Conservation (phyloP, 2,113 vertebrate genomes). For the Poeciliopsis turrubarensis region DNA sequence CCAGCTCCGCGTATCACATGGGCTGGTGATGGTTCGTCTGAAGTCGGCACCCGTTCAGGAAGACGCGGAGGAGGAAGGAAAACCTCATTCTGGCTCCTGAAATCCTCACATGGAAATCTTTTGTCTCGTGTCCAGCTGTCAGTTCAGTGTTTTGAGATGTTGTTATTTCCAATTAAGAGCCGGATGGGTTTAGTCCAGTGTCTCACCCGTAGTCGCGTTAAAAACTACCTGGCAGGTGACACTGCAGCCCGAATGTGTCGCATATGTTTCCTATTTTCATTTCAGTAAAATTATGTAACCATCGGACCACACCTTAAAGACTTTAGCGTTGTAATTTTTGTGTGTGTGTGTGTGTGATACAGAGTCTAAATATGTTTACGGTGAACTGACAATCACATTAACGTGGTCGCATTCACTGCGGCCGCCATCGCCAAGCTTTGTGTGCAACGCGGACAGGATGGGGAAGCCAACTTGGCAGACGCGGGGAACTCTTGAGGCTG, state of each 20-base stretch:
- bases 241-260: constrained; percentile 2
- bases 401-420: constrained; percentile 57
- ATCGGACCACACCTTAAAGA: constrained; percentile 53
- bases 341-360: constrained; percentile 23
- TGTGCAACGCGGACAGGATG: constrained; percentile 60
- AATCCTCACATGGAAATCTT: constrained; percentile 44
- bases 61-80: constrained; percentile 34
- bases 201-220: constrained; percentile 2
- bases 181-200: constrained; percentile 6
- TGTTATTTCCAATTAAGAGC: constrained; percentile 32
- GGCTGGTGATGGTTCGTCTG: constrained; percentile 49
- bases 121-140: constrained; percentile 35
- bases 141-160: constrained; percentile 17
- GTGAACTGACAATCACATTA: constrained; percentile 72
- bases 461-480: constrained; percentile 65
- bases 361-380: constrained; percentile 73
- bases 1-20: constrained; percentile 44
- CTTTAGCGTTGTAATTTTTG: background rate
- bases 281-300: constrained; percentile 42
- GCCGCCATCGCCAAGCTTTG: constrained; percentile 50
- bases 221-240: constrained; percentile 22
- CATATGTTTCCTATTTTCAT: constrained; percentile 43
- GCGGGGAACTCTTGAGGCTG: constrained; percentile 35
- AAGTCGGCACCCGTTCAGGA: constrained; percentile 27
- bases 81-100: constrained; percentile 15